A percentile compares a stretch with the other conserved stretches of the same genome.
Evolutionary conservation across 2,113 vertebrate genomes (phyloP).

Genomic region (Colinus virginianus): DNA sequence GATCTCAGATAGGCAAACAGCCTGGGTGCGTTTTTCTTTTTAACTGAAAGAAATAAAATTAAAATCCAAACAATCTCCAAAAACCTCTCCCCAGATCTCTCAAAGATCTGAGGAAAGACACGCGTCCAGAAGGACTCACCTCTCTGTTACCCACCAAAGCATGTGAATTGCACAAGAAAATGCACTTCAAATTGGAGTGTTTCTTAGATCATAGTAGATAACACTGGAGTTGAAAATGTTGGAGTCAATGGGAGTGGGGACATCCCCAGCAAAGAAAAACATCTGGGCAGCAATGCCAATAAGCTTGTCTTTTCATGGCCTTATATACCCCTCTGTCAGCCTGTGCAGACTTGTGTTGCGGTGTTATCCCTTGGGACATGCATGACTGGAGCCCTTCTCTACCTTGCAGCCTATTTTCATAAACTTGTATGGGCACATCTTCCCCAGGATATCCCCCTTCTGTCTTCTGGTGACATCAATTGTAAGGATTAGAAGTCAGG

Average conservation of each 20-base stretch:
- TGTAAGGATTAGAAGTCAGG: constrained; percentile 22
- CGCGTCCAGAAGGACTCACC: background rate
- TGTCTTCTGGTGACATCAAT: background rate
- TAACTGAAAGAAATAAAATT: background rate
- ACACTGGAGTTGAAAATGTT: background rate
- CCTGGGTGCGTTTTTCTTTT: background rate
- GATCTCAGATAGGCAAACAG: background rate
- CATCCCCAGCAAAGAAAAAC: background rate
- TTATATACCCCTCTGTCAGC: background rate
- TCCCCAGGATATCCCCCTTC: background rate
- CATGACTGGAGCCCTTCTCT: background rate
- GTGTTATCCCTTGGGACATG: background rate
- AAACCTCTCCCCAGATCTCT: background rate
- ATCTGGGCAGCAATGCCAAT: background rate
- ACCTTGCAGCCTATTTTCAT: background rate
- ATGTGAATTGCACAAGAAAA: background rate
- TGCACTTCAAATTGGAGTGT: background rate
- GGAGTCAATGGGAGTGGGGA: background rate
- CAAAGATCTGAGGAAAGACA: background rate
- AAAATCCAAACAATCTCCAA: background rate
- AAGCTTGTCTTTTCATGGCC: background rate
- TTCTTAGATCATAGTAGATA: constrained; percentile 32
- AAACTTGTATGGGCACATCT: background rate
- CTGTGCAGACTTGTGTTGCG: background rate
- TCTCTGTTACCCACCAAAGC: background rate